Evolutionary conservation across 2,797 vertebrate genomes (phyloP).

Genomic region (Eospalax fontanierii): DNA sequence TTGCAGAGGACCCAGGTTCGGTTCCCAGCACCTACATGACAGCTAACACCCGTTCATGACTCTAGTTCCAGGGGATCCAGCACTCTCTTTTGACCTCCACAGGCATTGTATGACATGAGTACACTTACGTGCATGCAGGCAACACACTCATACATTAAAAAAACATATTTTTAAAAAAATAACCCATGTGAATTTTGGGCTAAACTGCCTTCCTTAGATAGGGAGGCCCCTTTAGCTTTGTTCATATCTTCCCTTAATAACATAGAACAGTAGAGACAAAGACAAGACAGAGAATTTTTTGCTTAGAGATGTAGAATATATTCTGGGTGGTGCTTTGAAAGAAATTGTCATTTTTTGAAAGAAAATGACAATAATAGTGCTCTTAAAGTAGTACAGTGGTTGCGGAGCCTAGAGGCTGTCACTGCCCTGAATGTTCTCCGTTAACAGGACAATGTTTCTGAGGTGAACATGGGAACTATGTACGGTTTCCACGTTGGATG

Average conservation of each 20-base stretch:
- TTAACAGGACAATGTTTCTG: neutral
- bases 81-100: too few relatives aligned
- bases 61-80: too few relatives aligned
- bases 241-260: neutral
- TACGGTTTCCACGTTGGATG: neutral
- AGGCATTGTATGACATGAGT: too few relatives aligned
- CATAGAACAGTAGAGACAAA: neutral
- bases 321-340: neutral
- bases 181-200: neutral
- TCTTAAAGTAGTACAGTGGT: neutral
- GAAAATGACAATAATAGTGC: neutral
- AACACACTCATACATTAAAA: too few relatives aligned
- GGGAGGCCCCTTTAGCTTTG: neutral
- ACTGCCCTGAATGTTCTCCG: neutral
- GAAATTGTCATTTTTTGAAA: too few relatives aligned
- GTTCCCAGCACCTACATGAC: too few relatives aligned
- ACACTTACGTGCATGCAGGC: too few relatives aligned
- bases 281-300: neutral
- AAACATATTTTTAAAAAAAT: neutral
- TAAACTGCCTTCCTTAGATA: neutral
- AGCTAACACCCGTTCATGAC: too few relatives aligned
- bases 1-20: too few relatives aligned
- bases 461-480: neutral
- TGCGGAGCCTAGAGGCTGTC: conserved; percentile 19
- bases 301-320: conserved; percentile 59